Conservation (phyloP, 2,113 vertebrate genomes). For the Cheirogaleus medius region DNA sequence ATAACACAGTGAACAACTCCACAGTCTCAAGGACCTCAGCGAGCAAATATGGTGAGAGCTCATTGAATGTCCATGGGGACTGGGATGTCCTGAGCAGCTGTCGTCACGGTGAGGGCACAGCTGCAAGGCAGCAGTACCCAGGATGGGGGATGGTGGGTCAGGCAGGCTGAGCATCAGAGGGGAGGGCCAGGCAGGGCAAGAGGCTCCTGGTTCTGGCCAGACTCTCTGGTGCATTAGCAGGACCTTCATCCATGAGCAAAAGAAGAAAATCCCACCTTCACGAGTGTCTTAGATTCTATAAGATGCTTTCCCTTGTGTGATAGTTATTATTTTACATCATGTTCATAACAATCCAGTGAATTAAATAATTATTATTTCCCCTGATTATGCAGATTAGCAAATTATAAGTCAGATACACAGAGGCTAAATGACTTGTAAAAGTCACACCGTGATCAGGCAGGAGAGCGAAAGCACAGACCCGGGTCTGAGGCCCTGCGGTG, state of each 20-base stretch:
- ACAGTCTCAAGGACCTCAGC: slow-evolving; percentile 97
- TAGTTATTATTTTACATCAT: not conserved
- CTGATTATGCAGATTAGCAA: slow-evolving; percentile 65
- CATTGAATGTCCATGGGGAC: not conserved
- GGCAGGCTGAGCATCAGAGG: not conserved
- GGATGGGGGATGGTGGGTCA: not conserved
- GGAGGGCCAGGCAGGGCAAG: fast-evolving
- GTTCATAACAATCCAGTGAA: slow-evolving; percentile 31
- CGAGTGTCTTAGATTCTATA: not conserved
- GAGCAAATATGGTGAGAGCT: slow-evolving; percentile 94
- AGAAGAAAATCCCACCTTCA: not conserved
- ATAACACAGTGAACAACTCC: slow-evolving; percentile 98
- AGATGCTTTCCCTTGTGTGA: not conserved
- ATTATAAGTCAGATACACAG: slow-evolving; percentile 38
- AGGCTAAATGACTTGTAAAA: not conserved
- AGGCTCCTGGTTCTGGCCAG: not conserved
- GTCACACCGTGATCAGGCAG: not conserved
- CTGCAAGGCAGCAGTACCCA: not conserved
- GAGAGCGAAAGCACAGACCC: not conserved
- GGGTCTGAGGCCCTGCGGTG: not conserved
- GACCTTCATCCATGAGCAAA: not conserved
- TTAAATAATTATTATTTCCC: slow-evolving; percentile 72
- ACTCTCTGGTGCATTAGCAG: not conserved
- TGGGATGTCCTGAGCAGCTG: not conserved
- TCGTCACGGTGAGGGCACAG: not conserved